Evolutionary conservation across 2,113 vertebrate genomes (phyloP).

Genomic region (Coracopsis vasa): DNA sequence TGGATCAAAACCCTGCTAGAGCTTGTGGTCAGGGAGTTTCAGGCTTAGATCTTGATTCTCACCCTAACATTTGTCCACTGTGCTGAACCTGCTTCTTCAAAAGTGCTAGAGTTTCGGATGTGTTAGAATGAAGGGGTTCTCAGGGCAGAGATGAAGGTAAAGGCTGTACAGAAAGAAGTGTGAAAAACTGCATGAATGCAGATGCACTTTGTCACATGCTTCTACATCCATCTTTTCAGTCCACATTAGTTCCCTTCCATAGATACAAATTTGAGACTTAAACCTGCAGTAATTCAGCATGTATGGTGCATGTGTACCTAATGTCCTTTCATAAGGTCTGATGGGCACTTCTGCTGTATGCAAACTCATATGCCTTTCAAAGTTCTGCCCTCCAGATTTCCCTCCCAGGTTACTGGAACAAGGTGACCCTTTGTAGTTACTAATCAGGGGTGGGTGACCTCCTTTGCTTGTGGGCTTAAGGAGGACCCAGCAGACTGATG

Average conservation of each 20-base stretch:
- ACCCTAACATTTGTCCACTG: background rate
- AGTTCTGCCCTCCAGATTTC: background rate
- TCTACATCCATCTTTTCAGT: background rate
- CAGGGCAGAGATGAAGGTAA: background rate
- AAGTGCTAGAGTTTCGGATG: background rate
- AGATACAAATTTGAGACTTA: background rate
- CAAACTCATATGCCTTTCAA: background rate
- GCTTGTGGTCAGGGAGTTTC: background rate
- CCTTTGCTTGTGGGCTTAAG: background rate
- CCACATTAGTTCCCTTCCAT: background rate
- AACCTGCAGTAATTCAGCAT: background rate
- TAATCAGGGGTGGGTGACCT: background rate
- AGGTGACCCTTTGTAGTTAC: background rate
- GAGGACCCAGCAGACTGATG: background rate
- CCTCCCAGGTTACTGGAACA: background rate
- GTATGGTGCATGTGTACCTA: fast-evolving
- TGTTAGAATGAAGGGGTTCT: background rate
- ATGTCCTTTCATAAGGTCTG: background rate
- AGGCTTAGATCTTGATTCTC: background rate
- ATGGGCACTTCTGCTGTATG: background rate
- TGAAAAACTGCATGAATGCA: background rate
- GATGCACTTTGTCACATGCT: background rate
- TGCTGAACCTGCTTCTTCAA: background rate
- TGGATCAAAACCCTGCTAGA: background rate
- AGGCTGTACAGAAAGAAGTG: background rate